Percentiles rank a stretch among this genome's conserved stretches.
phyloP scores from a whole-genome alignment of 2,113 vertebrate genomes.

The Butorides virescens region DNA sequence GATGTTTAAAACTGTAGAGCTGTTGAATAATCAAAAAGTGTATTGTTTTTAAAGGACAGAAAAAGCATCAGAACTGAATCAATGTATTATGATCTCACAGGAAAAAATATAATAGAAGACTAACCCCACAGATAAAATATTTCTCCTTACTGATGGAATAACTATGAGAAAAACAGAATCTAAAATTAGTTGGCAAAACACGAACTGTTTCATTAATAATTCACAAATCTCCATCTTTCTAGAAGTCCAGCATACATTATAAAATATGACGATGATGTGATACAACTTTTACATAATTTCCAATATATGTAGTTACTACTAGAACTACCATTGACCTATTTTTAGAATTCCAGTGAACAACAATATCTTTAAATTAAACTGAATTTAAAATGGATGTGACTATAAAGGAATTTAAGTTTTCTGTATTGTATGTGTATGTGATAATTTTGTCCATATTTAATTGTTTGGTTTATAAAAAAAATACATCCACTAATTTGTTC shows the following conservation, averaged over 20 bases:
- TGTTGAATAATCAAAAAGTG: neutral
- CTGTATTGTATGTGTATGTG: neutral
- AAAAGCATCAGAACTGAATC: neutral
- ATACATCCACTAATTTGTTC: neutral
- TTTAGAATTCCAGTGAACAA: neutral
- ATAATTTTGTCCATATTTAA: neutral
- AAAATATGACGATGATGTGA: neutral
- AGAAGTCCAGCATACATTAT: neutral
- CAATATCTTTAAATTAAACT: neutral
- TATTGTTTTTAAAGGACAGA: neutral
- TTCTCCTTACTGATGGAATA: neutral
- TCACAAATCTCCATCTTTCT: neutral
- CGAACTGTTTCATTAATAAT: neutral
- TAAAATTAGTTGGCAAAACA: neutral
- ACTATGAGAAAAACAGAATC: neutral
- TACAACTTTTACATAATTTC: neutral
- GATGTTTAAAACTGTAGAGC: neutral
- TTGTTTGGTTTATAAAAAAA: neutral
- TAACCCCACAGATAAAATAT: neutral
- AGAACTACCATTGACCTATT: neutral
- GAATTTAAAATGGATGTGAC: neutral
- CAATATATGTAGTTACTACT: neutral
- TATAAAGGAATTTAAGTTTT: neutral
- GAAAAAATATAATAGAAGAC: neutral
- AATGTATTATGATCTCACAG: neutral